Conservation (phyloP, 2,797 vertebrate species). For the Allobates femoralis region DNA sequence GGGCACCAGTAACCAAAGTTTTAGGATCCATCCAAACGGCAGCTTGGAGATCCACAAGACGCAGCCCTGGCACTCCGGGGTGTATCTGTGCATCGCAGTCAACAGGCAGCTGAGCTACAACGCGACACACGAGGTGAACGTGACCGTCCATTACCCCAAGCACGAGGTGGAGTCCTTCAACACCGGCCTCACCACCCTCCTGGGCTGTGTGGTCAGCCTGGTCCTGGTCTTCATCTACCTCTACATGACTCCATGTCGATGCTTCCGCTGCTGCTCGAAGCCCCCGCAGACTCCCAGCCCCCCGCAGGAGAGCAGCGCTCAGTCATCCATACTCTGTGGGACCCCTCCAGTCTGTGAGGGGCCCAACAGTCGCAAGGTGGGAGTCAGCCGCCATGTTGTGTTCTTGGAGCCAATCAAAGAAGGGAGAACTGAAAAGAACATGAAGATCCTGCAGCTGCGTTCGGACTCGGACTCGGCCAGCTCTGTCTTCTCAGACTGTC, state of each 20-base stretch:
- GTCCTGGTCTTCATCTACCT: constrained; percentile 90
- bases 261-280: constrained; percentile 75
- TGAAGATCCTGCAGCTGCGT: constrained; percentile 75
- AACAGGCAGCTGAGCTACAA: constrained; percentile 78
- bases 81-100: constrained; percentile 86
- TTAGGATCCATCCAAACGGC: constrained; percentile 83
- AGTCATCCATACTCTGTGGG: constrained; percentile 88
- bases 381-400: constrained; percentile 91
- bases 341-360: constrained; percentile 83
- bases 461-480: constrained; percentile 81
- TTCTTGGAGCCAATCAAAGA: constrained; percentile 93
- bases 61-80: constrained; percentile 77
- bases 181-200: constrained; percentile 90
- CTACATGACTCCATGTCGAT: constrained; percentile 88
- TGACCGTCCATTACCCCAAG: constrained; percentile 77
- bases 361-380: constrained; percentile 85
- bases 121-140: constrained; percentile 83
- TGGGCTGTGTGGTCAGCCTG: constrained; percentile 90
- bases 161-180: constrained; percentile 80
- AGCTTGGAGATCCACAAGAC: constrained; percentile 81
- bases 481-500: constrained; percentile 84
- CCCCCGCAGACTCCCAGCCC: constrained; percentile 66
- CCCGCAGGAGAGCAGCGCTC: constrained; percentile 84
- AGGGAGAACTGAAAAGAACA: constrained; percentile 82
- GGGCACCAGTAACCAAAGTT: constrained; percentile 77